Base-by-base conservation (phyloP, 2,113 vertebrate genomes). In the Sus scrofa region DNA sequence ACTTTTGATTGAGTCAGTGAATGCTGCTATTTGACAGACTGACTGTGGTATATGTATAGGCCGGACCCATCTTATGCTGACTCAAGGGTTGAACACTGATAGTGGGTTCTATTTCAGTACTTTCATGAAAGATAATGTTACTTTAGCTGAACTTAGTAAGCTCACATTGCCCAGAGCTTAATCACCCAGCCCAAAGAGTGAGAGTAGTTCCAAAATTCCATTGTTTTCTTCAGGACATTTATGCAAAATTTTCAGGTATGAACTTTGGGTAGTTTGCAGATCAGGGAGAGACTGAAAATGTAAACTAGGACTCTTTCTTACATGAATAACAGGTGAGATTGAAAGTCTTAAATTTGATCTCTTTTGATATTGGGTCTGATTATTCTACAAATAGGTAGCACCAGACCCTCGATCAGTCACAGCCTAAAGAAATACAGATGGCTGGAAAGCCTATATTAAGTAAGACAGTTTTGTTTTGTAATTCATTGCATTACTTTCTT, bases 231-330 rank as follows among this genome's bases (percentile, higher is more conserved):
- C n/a, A 12, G 24, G 24, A 12, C 30, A 89, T 9, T 89, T 94
- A 78, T 56, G 7, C 5, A 74, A n/a, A 88, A 91, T 70, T 56
- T 83, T 56, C 30, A 73, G 4, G 0, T 82, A 75, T 67, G 15
- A 96, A 62, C 19, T 78, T 89, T 86, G 16, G 50, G n/a, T 90
- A 58, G 19, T 92, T 92, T 97, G 16, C 7, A 78, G 62, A 74
- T 68, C 26, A 94, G 82, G 54, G 24, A 81, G 73, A 67, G 34
- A 82, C 39, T 89, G 30, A 77, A 95, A 96, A 92, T 4, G 70
- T 65, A 78, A 62, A 92, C 3, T 3, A 24, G 60, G 34, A 13
- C 12, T 82, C 71, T 87, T 71, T 32, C 26, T 78, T 58, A 8
- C 19, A 2, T 94, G 1, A 86, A 39, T 71, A 83, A 73, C 26